Base-by-base conservation (phyloP, 2,888 invertebrate species). In the Scaptomyza cyrtandrae region DNA sequence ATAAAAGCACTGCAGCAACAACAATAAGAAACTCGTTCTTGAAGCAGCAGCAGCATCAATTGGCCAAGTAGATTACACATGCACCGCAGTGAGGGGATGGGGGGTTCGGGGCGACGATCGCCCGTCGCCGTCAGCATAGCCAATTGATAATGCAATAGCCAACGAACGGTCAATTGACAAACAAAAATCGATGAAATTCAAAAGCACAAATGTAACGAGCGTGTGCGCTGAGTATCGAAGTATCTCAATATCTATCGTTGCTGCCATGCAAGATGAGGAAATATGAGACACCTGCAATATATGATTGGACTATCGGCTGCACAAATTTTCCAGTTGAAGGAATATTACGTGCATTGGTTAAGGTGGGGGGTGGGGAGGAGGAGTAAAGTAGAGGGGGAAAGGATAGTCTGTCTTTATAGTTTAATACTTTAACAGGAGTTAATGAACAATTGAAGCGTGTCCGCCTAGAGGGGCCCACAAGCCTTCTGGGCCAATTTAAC, bases 261-360 rank as follows among this genome's bases (percentile, higher is more conserved):
- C 70, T 69, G 62, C 57, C 39, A 74, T 59, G 39, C 49, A 50
- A 52, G 74, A 61, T 76, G 56, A 60, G 39, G 75, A 74, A 78
- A 75, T 78, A 78, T 75, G 78, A 54, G 80, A 83, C 88, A 83
- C 88, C 88, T 83, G 88, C 82, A 78, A 86, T 39, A 41, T 73
- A 64, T 60, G 76, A 73, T 75, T 72, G 73, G 44, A 19, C 41
- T 37, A 71, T 63, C 52, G 80, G 58, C 58, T 75, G 73, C 84
- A 83, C 80, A 86, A 6, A 83, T 88, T 88, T 83, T 83, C 83
- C 88, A 83, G 84, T 80, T 83, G 82, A 80, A 73, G 82, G 87
- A 67, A 16, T 63, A 54, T 46, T 5, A 29, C 7, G 29, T 19
- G 19, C 19, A 19, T 19, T 19, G 19, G 19, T 19, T 19, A 19